These are phyloP conservation scores for Archaeoteleia sp. DNA, from an alignment of 2,888 invertebrate genomes.

Conservation along the genomic window DNA sequence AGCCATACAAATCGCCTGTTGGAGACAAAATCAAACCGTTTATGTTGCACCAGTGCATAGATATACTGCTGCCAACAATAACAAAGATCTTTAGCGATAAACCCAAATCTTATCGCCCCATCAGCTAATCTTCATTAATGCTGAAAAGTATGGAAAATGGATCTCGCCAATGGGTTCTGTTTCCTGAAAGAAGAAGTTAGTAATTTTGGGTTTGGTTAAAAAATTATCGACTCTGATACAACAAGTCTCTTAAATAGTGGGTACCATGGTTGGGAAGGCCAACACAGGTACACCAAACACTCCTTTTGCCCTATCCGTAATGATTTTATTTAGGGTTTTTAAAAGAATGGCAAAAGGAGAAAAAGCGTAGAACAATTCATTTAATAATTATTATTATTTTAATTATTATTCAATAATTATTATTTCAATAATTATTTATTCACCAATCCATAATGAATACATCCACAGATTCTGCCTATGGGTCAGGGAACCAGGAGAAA, in stretches of 20 bases:
- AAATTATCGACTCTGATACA: slow-evolving; percentile 40
- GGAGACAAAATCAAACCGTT: too few relatives aligned
- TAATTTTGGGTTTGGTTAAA: slow-evolving; percentile 33
- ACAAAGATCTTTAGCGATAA: too few relatives aligned
- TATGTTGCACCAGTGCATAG: too few relatives aligned
- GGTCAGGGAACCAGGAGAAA: slow-evolving; percentile 57
- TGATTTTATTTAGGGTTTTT: slow-evolving; percentile 39
- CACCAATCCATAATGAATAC: slow-evolving; percentile 55
- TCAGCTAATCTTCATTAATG: too few relatives aligned
- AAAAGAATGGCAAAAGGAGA: slow-evolving; percentile 25
- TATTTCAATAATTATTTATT: too few relatives aligned
- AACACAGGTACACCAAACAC: slow-evolving; percentile 49
- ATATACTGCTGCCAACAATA: too few relatives aligned
- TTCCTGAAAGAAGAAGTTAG: slow-evolving; percentile 55
- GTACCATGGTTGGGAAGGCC: slow-evolving; percentile 62
- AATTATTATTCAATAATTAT: too few relatives aligned
- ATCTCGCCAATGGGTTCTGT: too few relatives aligned
- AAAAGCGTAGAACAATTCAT: slow-evolving; percentile 58
- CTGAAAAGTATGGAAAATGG: too few relatives aligned
- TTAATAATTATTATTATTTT: too few relatives aligned
- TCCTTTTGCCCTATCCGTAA: slow-evolving; percentile 52
- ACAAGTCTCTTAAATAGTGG: slow-evolving; percentile 55
- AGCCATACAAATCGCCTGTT: too few relatives aligned
- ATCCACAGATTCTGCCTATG: slow-evolving; percentile 53
- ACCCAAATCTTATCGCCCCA: too few relatives aligned